Evolutionary conservation across 2,797 vertebrate genomes (phyloP).

Genomic region (Sebastolobus alascanus): DNA sequence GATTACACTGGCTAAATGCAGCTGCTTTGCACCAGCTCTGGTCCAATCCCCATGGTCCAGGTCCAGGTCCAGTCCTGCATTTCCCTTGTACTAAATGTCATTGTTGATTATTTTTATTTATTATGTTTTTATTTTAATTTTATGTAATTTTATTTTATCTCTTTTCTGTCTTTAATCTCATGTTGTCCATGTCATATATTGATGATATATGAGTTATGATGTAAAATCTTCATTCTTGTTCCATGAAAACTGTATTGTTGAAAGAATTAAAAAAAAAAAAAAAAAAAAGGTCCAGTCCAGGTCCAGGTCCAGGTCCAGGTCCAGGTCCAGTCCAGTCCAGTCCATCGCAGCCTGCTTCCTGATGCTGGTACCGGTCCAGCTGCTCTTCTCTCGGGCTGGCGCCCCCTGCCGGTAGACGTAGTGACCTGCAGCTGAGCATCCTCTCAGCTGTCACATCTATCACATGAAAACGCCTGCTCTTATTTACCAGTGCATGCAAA

Average conservation of each 20-base stretch:
- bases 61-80: too few species aligned
- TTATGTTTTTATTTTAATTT: too few species aligned
- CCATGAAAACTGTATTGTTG: too few species aligned
- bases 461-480: conserved; percentile 29
- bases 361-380: conserved; percentile 1
- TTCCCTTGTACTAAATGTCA: too few species aligned
- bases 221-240: too few species aligned
- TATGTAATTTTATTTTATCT: too few species aligned
- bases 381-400: conserved; percentile 9
- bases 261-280: too few species aligned
- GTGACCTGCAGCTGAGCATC: conserved; percentile 40
- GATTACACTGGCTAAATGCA: fast-evolving
- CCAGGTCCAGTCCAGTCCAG: conserved; percentile 1
- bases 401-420: conserved; percentile 51
- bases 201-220: too few species aligned
- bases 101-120: too few species aligned
- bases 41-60: not conserved
- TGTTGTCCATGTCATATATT: too few species aligned
- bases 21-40: not conserved
- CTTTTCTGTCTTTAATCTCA: too few species aligned
- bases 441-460: conserved; percentile 47
- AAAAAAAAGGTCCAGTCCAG: too few species aligned
- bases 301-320: not conserved
- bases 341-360: conserved; percentile 31
- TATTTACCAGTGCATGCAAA: not conserved